Percentiles rank a stretch among this genome's conserved stretches.
These are phyloP conservation scores for Coregonus sp. DNA, from an alignment of 2,797 vertebrate species.

Conservation along the genomic window DNA sequence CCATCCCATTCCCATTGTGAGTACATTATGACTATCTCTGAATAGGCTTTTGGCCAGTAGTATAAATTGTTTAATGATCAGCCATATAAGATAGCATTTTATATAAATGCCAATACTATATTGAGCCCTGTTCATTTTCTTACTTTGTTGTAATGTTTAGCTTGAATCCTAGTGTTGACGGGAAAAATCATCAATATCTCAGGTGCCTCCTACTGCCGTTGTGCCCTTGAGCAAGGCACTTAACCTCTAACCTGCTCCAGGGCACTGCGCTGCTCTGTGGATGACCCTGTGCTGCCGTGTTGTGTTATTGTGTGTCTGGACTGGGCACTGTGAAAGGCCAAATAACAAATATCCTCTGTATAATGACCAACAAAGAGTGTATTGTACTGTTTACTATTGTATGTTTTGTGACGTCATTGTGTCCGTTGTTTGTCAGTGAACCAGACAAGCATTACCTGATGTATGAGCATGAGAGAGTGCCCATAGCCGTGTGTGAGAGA, in stretches of 20 bases:
- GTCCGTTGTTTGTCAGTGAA: slow-evolving; percentile 76
- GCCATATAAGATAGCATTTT: too few relatives aligned
- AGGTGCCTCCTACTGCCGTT: background rate
- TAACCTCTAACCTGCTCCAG: background rate
- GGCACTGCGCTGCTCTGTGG: background rate
- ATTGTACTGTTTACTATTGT: background rate
- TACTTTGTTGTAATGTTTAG: background rate
- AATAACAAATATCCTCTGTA: background rate
- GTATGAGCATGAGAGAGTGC: slow-evolving; percentile 95
- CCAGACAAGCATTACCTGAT: slow-evolving; percentile 98
- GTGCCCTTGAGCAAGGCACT: background rate
- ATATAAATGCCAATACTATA: background rate
- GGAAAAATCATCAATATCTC: background rate
- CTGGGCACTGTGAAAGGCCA: background rate
- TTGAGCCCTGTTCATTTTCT: background rate
- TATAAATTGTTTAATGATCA: background rate
- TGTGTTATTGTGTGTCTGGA: background rate
- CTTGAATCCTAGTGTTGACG: background rate
- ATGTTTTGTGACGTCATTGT: background rate
- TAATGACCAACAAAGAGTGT: background rate
- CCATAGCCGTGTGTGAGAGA: slow-evolving; percentile 95
- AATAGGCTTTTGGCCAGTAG: background rate
- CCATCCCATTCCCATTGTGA: slow-evolving; percentile 97
- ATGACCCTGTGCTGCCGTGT: background rate
- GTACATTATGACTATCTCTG: slow-evolving; percentile 53